Evolutionary conservation across 2,888 invertebrate species (phyloP).

Genomic region (Copidosoma aretas): DNA sequence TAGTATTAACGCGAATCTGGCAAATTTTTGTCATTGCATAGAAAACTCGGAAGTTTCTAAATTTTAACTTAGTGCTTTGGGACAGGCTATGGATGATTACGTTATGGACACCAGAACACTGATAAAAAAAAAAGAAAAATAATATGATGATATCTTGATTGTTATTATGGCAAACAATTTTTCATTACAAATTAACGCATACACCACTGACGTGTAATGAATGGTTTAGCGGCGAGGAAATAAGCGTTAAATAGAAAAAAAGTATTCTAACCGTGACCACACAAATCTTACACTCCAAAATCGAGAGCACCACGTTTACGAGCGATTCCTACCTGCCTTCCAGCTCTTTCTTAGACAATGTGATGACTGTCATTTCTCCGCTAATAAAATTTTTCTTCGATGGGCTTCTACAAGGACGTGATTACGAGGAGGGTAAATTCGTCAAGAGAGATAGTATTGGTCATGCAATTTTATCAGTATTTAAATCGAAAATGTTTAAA

Average conservation of each 20-base stretch:
- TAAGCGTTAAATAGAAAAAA: not conserved
- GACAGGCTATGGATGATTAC: not conserved
- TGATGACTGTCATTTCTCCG: not conserved
- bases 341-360: not conserved
- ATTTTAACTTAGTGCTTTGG: not conserved
- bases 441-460: not conserved
- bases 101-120: not conserved
- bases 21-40: not conserved
- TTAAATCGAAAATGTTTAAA: constrained; percentile 29
- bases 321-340: not conserved
- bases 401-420: not conserved
- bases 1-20: not conserved
- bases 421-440: not conserved
- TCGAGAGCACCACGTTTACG: not conserved
- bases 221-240: not conserved
- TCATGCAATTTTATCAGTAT: constrained; percentile 15
- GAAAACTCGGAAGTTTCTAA: not conserved
- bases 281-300: not conserved
- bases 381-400: not conserved
- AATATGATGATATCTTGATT: not conserved
- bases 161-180: not conserved
- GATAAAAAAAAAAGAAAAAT: not conserved
- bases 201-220: not conserved
- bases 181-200: not conserved
- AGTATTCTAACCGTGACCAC: not conserved